Percentiles rank a stretch among this genome's conserved stretches.
These are phyloP conservation scores for Tachina fera DNA, from an alignment of 2,888 invertebrate species.

Conservation along the genomic window DNA sequence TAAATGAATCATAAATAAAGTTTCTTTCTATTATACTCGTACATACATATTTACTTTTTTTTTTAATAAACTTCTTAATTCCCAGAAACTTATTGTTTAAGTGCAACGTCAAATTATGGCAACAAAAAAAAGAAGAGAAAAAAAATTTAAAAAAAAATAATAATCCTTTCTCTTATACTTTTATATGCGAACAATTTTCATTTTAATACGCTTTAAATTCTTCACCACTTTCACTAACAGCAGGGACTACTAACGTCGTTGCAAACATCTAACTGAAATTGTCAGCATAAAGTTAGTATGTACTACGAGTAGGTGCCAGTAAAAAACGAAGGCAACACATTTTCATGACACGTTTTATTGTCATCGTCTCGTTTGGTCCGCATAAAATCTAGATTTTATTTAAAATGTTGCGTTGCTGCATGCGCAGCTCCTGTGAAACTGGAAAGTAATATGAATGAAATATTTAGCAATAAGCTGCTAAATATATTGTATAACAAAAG, in stretches of 20 bases:
- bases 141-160: background rate
- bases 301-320: background rate
- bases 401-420: constrained; percentile 28
- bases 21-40: background rate
- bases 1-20: constrained; percentile 6
- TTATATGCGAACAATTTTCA: constrained; percentile 1
- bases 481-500: constrained; percentile 19
- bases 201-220: constrained; percentile 19
- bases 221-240: constrained; percentile 32
- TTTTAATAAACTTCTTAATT: background rate
- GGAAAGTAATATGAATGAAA: constrained; percentile 51
- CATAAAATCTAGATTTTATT: constrained; percentile 59
- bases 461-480: constrained; percentile 41
- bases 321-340: constrained; percentile 46
- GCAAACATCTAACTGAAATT: constrained; percentile 29
- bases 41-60: background rate
- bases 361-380: constrained; percentile 51
- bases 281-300: constrained; percentile 16
- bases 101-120: constrained; percentile 22
- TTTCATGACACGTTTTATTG: constrained; percentile 57
- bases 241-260: constrained; percentile 11
- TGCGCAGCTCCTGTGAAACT: constrained; percentile 30
- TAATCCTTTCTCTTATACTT: background rate
- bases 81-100: constrained; percentile 34
- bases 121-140: background rate